Conservation (phyloP, 1,140 invertebrate species). For the Penaeus chinensis region DNA sequence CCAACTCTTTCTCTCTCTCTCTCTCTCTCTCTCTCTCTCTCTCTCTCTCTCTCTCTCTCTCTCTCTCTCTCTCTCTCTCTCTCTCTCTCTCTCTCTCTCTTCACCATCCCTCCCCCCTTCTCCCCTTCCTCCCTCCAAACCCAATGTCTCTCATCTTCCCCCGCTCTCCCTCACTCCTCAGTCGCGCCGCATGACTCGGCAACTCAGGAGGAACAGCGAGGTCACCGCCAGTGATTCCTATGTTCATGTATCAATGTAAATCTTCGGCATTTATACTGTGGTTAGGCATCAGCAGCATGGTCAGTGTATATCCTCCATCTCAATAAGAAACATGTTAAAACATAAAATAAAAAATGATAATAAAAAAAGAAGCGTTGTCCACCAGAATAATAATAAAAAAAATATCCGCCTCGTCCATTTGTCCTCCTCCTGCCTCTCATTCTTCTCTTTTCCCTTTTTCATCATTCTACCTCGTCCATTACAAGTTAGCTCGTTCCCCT, state of each 20-base stretch:
- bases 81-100: slow-evolving; percentile 7
- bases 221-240: too few relatives aligned
- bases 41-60: slow-evolving; percentile 30
- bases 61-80: slow-evolving; percentile 18
- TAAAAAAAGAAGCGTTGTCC: too few relatives aligned
- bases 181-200: not conserved
- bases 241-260: too few relatives aligned
- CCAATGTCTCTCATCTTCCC: not conserved
- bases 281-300: too few relatives aligned
- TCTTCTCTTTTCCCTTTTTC: not conserved
- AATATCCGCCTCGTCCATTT: too few relatives aligned
- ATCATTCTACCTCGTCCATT: slow-evolving; percentile 1
- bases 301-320: too few relatives aligned
- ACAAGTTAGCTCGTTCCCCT: not conserved
- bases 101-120: not conserved
- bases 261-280: too few relatives aligned
- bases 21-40: slow-evolving; percentile 19
- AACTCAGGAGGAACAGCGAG: too few relatives aligned
- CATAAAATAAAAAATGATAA: too few relatives aligned
- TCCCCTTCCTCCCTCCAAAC: not conserved
- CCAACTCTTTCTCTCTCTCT: not conserved
- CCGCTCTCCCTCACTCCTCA: not conserved
- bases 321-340: too few relatives aligned
- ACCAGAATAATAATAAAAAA: too few relatives aligned
- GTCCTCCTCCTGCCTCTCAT: slow-evolving; percentile 9